Evolutionary conservation across 2,113 vertebrate genomes (phyloP).

Genomic region (Zapornia atra): DNA sequence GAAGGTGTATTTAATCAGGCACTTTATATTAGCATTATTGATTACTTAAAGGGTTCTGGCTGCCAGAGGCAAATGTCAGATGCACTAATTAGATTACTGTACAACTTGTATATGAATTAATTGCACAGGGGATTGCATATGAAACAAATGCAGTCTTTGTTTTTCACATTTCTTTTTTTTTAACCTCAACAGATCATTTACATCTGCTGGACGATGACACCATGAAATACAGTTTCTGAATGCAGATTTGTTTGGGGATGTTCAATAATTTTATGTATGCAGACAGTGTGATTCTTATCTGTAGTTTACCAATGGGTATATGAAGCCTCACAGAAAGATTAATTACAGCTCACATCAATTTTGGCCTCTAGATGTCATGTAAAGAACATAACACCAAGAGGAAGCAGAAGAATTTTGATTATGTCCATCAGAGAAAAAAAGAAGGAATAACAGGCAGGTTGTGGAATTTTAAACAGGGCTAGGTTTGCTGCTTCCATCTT

Average conservation of each 20-base stretch:
- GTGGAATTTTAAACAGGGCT: constrained; percentile 15
- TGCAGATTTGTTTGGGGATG: constrained; percentile 55
- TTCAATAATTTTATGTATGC: constrained; percentile 70
- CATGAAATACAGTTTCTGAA: constrained; percentile 46
- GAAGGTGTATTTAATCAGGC: constrained; percentile 61
- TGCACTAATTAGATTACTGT: constrained; percentile 57
- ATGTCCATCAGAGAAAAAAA: constrained; percentile 21
- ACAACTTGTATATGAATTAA: constrained; percentile 38
- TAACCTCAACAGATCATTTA: constrained; percentile 24
- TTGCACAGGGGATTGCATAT: not conserved
- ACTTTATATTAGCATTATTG: constrained; percentile 71
- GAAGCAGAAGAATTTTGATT: constrained; percentile 69
- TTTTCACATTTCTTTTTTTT: not conserved
- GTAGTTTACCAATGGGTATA: constrained; percentile 41
- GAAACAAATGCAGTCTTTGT: not conserved
- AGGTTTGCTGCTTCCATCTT: not conserved
- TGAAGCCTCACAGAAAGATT: constrained; percentile 72
- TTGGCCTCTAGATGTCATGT: constrained; percentile 79
- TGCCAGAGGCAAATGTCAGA: constrained; percentile 64
- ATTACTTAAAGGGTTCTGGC: constrained; percentile 59
- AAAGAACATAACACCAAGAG: constrained; percentile 68
- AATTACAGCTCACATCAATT: constrained; percentile 75
- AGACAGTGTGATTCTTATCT: constrained; percentile 59
- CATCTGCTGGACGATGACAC: constrained; percentile 10
- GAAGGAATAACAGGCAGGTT: not conserved